Base-by-base conservation (phyloP, 1,140 invertebrate genomes). In the Yoshiicerus persimilis region DNA sequence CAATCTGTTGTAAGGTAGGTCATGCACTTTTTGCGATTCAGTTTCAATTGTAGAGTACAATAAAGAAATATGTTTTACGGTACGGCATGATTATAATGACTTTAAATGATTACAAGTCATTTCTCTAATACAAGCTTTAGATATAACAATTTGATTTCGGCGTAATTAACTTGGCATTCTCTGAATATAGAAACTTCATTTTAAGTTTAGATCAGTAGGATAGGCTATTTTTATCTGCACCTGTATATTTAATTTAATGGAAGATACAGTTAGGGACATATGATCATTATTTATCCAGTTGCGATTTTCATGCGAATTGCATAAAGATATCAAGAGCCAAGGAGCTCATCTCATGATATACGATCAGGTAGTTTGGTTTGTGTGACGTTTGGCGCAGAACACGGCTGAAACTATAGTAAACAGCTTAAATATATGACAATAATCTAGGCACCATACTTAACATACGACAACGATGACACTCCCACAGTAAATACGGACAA, bases 221-320 rank as follows among this genome's bases (percentile, higher is more conserved):
- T 80, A 34, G 75, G 64, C 64, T 70, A 70, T 30, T 25, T 70
- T 70, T 27, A 25, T 80, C 75, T 80, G 75, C 75, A 38, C 75
- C 75, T 36, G 75, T n/a, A 36, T n/a, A 39, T 39, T 10, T 75
- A 80, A n/a, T 80, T 80, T 80, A 80, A 80, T 80, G 75, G 75
- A 80, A 80, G 75, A 80, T 80, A 80, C 75, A 80, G 75, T 80
- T 80, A 80, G 34, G 75, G 75, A 80, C 32, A 80, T n/a, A 80
- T 80, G 30, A 80, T 36, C 75, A 36, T n/a, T 56, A 56, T 80
- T 80, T 38, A 36, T 80, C 32, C 75, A 38, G 75, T 34, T 80
- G 32, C 34, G n/a, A 66, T 38, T 36, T 80, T 80, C 75, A 80
- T 38, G 75, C 75, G 38, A 36, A 80, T 80, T 80, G 75, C 75